A percentile compares a stretch with the other conserved stretches of the same genome.
These are phyloP conservation scores for Lytechinus variegatus DNA, from an alignment of 35 echinoderm and acorn worm genomes.

Conservation along the genomic window DNA sequence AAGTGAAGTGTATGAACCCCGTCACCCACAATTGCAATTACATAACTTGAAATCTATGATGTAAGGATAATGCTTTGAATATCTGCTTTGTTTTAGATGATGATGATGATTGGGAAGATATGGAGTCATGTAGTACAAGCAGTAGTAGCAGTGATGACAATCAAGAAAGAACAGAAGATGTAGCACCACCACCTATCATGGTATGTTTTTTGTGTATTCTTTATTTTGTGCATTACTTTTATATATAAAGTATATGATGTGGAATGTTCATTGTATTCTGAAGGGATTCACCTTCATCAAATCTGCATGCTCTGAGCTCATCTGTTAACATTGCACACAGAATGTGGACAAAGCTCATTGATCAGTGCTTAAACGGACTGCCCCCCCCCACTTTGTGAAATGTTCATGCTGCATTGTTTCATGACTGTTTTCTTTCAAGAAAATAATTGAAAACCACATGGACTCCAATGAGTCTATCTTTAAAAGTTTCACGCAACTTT, in stretches of 20 bases:
- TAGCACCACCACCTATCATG: slow-evolving; percentile 66
- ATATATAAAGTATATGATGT: not conserved
- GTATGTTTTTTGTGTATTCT: slow-evolving; percentile 31
- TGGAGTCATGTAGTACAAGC: slow-evolving; percentile 63
- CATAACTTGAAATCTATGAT: too few relatives aligned
- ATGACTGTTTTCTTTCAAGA: too few relatives aligned
- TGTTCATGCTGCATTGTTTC: too few relatives aligned
- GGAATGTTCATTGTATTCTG: not conserved
- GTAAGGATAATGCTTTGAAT: too few relatives aligned
- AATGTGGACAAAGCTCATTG: not conserved
- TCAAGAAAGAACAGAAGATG: slow-evolving; percentile 50
- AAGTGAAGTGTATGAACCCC: too few relatives aligned
- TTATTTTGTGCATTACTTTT: not conserved
- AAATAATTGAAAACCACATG: too few relatives aligned
- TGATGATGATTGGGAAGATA: slow-evolving; percentile 70
- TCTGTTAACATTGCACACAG: not conserved
- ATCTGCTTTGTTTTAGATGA: slow-evolving; percentile 42
- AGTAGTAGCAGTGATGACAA: slow-evolving; percentile 91
- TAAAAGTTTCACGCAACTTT: too few relatives aligned
- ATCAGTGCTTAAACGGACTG: not conserved
- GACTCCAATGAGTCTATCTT: too few relatives aligned
- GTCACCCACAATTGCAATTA: too few relatives aligned
- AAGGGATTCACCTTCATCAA: not conserved
- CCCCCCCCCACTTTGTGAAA: too few relatives aligned
- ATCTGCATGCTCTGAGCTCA: not conserved